These are phyloP conservation scores for Phytoseiulus persimilis DNA, from an alignment of 2,888 invertebrate species.

Conservation along the genomic window DNA sequence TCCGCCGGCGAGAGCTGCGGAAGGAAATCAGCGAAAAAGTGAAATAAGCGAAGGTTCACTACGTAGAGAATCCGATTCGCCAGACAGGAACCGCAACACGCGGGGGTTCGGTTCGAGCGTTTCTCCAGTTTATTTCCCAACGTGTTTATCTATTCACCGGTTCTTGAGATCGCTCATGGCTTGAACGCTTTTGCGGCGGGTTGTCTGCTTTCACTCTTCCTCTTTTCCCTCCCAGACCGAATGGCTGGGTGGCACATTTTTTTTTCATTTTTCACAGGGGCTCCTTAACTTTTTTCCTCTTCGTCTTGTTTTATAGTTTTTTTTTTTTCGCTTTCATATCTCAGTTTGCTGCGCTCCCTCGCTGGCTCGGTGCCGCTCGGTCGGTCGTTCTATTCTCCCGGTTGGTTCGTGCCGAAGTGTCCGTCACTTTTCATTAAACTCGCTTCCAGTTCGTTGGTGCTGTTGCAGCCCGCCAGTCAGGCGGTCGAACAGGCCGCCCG, in stretches of 20 bases:
- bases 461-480: background rate
- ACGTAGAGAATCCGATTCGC: too few relatives aligned
- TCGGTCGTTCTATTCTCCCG: background rate
- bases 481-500: background rate
- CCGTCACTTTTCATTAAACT: slow-evolving; percentile 5
- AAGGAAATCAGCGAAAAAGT: too few relatives aligned
- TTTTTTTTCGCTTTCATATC: background rate
- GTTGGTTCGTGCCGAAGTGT: background rate
- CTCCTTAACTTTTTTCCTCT: background rate
- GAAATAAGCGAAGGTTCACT: too few relatives aligned
- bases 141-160: background rate
- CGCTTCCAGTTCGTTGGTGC: background rate
- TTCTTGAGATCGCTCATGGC: background rate
- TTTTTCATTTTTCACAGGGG: background rate
- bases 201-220: background rate
- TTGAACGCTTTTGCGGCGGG: background rate
- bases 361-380: background rate
- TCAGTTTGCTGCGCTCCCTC: background rate
- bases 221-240: background rate
- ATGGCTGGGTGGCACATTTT: background rate
- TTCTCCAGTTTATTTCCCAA: background rate
- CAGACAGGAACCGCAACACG: too few relatives aligned
- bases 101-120: background rate
- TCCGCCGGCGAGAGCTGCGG: too few relatives aligned
- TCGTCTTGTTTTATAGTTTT: background rate